phyloP scores from a whole-genome alignment of 1,140 invertebrate species.

The Telenomus remus region DNA sequence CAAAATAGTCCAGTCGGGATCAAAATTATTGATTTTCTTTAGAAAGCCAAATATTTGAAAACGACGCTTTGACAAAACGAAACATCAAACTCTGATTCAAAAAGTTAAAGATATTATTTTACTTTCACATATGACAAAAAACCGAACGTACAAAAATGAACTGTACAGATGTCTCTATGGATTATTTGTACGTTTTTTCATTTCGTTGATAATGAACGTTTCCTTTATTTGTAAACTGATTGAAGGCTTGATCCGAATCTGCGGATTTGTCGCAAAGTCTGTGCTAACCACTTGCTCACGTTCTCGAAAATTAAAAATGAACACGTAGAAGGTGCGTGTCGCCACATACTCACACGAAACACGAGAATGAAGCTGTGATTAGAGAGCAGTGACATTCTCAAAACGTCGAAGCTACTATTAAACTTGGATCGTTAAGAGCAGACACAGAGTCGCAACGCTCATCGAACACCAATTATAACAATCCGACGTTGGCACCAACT shows the following conservation, averaged over 20 bases:
- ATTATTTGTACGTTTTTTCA: too few species aligned
- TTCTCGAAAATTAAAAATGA: slow-evolving; percentile 46
- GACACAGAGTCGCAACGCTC: slow-evolving; percentile 49
- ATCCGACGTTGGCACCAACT: slow-evolving; percentile 53
- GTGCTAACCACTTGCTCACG: slow-evolving; percentile 35
- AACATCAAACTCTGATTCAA: too few species aligned
- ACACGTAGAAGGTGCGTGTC: slow-evolving; percentile 45
- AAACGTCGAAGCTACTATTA: slow-evolving; percentile 56
- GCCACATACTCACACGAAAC: slow-evolving; percentile 45
- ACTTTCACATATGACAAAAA: too few species aligned
- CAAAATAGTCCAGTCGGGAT: too few species aligned
- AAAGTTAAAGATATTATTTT: too few species aligned
- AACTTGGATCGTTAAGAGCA: slow-evolving; percentile 56
- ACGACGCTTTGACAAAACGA: too few species aligned
- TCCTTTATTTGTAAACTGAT: background rate
- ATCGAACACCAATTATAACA: slow-evolving; percentile 60
- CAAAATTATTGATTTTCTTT: too few species aligned
- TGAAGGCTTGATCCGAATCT: slow-evolving; percentile 6
- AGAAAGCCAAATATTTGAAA: too few species aligned
- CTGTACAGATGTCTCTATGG: too few species aligned
- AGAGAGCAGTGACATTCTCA: slow-evolving; percentile 54
- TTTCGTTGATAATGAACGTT: too few species aligned
- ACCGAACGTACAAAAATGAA: too few species aligned
- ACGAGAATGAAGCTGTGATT: slow-evolving; percentile 50
- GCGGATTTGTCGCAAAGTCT: slow-evolving; percentile 1